Base-by-base conservation (phyloP, 2,113 vertebrate genomes). In the Oryzias celebensis region DNA sequence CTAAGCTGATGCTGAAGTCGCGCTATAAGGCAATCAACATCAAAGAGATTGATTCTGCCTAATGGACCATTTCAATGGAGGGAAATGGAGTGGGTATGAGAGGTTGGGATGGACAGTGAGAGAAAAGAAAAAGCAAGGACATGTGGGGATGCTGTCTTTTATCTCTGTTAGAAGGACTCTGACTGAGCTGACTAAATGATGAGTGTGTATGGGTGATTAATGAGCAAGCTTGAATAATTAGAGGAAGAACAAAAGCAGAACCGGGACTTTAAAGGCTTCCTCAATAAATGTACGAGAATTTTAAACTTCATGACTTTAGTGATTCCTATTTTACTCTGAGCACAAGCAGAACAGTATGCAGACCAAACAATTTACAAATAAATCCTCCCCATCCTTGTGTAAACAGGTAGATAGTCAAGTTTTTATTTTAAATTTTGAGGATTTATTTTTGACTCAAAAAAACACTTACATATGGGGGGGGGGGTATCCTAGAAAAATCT, bases 201-300 rank as follows among this genome's bases (percentile, higher is more conserved):
- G 50, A 14, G 43, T 70, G 50, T 60, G 41, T 36, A 5, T 36
- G 64, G 13, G 65, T 69, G 65, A 65, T 83, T 65, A 77, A 75
- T 71, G 54, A 18, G 51, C 17, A 56, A 61, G 66, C 14, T 78
- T 54, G 48, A 59, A 65, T 73, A 80, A 83, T 75, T 72, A 36
- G 36, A 36, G 36, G 10, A 36, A 66, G 66, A 71, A 52, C 61
- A 47, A 51, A 8, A 47, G 15, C n/a, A 7, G 8, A 47, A 47
- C 17, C 17, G 8, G 45, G 45, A n/a, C 17, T 47, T 47, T 47
- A 6, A n/a, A 47, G 36, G 36, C 36, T 36, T 47, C 7, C n/a
- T 47, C 8, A 17, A 17, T n/a, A n/a, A 17, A 17, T n/a, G n/a
- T 47, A 46, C 17, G 5, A 75, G 55, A 45, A 26, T 65, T 77